Conservation (phyloP, 2,888 invertebrate genomes). For the Phlogophora meticulosa region DNA sequence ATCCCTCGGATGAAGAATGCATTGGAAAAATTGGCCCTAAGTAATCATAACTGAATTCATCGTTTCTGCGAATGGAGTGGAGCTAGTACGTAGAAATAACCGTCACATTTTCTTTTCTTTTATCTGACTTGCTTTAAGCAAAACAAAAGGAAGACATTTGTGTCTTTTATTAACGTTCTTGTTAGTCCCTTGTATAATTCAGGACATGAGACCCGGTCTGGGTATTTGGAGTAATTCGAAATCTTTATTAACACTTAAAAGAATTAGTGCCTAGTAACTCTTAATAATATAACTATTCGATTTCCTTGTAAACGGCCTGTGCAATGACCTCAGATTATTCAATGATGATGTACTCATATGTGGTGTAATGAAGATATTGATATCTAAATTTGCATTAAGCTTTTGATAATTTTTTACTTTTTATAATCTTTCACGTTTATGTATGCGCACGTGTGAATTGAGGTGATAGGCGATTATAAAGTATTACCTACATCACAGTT, state of each 20-base stretch:
- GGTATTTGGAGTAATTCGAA: neutral
- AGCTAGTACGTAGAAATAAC: constrained; percentile 4
- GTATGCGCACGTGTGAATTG: constrained; percentile 5
- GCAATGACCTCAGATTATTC: neutral
- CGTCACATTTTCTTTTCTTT: too few species aligned
- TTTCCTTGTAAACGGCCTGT: neutral
- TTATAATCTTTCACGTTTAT: constrained; percentile 18
- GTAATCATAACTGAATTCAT: too few species aligned
- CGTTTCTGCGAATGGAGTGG: too few species aligned
- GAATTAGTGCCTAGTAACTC: neutral
- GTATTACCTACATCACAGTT: neutral
- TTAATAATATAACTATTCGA: too few species aligned
- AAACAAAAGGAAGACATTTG: constrained; percentile 5
- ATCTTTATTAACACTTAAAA: neutral
- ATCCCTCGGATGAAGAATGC: too few species aligned
- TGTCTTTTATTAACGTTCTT: neutral
- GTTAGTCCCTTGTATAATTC: neutral
- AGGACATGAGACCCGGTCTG: too few species aligned
- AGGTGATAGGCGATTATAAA: neutral
- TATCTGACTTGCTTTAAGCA: neutral
- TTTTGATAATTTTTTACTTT: neutral
- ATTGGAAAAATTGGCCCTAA: too few species aligned
- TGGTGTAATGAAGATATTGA: neutral
- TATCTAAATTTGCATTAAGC: neutral
- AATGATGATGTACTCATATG: neutral